Evolutionary conservation across 2,113 vertebrate species (phyloP).

Genomic region (Chlorodrepanis virens): DNA sequence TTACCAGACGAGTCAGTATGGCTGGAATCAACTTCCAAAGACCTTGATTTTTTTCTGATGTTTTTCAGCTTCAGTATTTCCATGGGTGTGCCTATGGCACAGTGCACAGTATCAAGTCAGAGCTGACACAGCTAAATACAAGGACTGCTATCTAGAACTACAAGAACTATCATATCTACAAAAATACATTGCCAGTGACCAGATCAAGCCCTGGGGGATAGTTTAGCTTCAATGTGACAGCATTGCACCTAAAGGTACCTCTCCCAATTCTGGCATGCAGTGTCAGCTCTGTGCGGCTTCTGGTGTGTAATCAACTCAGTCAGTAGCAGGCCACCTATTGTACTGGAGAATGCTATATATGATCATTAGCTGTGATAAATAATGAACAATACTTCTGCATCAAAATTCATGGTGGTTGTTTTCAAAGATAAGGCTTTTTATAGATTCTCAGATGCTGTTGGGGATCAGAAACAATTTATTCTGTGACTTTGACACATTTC

Average conservation of each 20-base stretch:
- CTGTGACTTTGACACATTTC: constrained; percentile 13
- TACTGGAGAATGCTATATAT: not conserved
- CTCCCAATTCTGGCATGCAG: not conserved
- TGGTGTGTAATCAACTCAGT: not conserved
- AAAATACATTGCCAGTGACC: not conserved
- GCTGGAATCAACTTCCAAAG: not conserved
- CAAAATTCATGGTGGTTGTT: not conserved
- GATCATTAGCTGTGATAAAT: not conserved
- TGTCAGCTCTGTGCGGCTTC: not conserved
- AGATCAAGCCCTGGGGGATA: not conserved
- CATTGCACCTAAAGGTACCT: not conserved
- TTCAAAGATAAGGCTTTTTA: not conserved
- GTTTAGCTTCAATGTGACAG: not conserved
- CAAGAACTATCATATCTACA: not conserved
- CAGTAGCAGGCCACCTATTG: not conserved
- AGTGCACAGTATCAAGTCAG: not conserved
- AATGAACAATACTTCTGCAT: not conserved
- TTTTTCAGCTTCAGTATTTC: not conserved
- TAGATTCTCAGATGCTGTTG: not conserved
- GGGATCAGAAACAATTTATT: constrained; percentile 27
- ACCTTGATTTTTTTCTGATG: not conserved
- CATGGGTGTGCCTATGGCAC: not conserved
- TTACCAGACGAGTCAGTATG: not conserved
- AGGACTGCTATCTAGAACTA: not conserved
- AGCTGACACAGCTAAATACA: not conserved